Evolutionary conservation across 2,113 vertebrate species (phyloP).

Genomic region (Orthonyx spaldingii): DNA sequence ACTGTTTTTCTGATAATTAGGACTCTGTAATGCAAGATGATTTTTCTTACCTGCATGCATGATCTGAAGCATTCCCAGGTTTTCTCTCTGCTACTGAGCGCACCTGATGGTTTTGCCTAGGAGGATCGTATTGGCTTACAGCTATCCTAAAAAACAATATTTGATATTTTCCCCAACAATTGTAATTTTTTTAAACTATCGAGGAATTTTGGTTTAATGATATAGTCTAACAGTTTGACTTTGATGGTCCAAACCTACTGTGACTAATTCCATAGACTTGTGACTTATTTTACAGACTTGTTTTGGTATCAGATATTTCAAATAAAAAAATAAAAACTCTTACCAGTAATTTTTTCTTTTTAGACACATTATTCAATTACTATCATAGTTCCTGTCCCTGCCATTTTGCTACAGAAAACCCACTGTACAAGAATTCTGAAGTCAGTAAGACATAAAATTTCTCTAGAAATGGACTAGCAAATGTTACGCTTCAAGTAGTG

Average conservation of each 20-base stretch:
- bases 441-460: background rate
- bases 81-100: background rate
- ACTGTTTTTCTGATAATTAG: background rate
- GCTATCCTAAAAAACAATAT: background rate
- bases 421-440: background rate
- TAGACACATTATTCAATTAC: background rate
- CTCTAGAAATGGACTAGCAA: background rate
- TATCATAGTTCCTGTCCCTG: background rate
- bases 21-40: background rate
- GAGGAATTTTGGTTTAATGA: background rate
- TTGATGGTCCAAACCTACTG: background rate
- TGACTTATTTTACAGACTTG: background rate
- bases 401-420: background rate
- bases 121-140: background rate
- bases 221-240: background rate
- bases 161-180: background rate
- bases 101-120: background rate
- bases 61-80: background rate
- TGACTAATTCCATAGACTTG: background rate
- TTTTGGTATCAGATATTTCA: background rate
- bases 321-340: background rate
- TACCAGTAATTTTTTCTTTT: background rate
- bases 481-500: background rate
- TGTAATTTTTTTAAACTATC: background rate
- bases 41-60: background rate